These are phyloP conservation scores for Procapra przewalskii DNA, from an alignment of 2,113 vertebrate genomes.

Conservation along the genomic window DNA sequence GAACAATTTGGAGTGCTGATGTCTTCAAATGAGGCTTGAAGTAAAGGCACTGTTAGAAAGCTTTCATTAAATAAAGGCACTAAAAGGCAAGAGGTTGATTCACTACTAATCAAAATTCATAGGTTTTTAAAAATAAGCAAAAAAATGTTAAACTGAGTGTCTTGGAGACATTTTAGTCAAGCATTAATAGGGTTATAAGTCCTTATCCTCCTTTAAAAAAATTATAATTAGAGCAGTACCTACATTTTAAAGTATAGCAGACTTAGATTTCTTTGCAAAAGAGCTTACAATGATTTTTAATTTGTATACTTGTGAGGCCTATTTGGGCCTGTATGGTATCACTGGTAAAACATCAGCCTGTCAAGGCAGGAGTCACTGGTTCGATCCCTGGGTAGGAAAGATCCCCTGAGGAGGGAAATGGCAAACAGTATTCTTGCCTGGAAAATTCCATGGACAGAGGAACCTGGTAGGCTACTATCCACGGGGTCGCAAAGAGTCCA, in stretches of 20 bases:
- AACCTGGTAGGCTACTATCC: background rate
- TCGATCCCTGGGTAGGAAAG: background rate
- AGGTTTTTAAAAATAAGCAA: background rate
- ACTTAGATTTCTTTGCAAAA: constrained; percentile 34
- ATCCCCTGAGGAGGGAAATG: background rate
- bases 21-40: constrained; percentile 24
- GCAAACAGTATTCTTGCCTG: background rate
- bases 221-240: background rate
- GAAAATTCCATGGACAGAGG: background rate
- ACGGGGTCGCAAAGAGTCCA: background rate
- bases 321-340: background rate
- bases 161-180: background rate
- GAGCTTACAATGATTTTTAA: background rate
- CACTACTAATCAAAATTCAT: constrained; percentile 20
- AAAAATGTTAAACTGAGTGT: background rate
- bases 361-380: background rate
- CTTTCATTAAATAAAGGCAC: background rate
- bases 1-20: constrained; percentile 21
- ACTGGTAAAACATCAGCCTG: background rate
- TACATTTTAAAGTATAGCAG: background rate
- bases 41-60: background rate
- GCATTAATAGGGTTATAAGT: background rate
- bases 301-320: background rate
- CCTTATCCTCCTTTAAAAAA: background rate
- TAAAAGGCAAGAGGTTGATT: background rate